These are phyloP conservation scores for Hypomesus transpacificus DNA, from an alignment of 2,113 vertebrate species.

Conservation along the genomic window DNA sequence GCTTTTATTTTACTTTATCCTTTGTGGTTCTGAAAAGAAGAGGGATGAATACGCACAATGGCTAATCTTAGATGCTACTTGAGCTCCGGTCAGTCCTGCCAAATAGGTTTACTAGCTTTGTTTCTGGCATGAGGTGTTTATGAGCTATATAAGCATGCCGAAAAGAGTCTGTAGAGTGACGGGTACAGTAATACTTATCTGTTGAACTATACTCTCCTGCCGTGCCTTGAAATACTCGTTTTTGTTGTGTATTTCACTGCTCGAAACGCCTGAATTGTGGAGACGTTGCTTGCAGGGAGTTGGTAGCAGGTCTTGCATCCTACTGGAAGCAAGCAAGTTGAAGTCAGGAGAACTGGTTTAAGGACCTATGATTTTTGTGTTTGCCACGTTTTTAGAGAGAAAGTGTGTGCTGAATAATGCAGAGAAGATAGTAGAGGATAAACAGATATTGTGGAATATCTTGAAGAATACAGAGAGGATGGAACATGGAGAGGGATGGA, in stretches of 20 bases:
- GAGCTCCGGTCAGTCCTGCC: conserved; percentile 36
- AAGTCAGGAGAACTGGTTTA: conserved; percentile 47
- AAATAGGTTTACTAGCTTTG: conserved; percentile 33
- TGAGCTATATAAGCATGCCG: conserved; percentile 43
- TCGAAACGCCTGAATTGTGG: conserved; percentile 42
- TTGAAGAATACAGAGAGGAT: conserved; percentile 31
- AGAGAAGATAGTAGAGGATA: conserved; percentile 19
- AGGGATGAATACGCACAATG: conserved; percentile 37
- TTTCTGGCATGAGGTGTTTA: conserved; percentile 41
- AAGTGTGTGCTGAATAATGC: conserved; percentile 11
- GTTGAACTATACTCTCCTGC: conserved; percentile 53
- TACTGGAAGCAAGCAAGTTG: conserved; percentile 48
- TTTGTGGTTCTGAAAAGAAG: conserved; percentile 44
- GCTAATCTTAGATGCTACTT: conserved; percentile 42
- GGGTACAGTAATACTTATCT: conserved; percentile 48
- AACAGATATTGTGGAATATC: conserved; percentile 21
- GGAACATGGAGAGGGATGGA: conserved; percentile 18
- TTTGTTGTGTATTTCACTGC: conserved; percentile 51
- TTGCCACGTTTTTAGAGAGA: conserved; percentile 51
- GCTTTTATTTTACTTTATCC: conserved; percentile 27
- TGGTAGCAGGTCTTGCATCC: conserved; percentile 34
- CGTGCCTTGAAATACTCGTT: conserved; percentile 45
- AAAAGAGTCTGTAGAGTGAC: conserved; percentile 32
- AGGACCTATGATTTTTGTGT: conserved; percentile 55
- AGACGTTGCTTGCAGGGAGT: conserved; percentile 55